Percentiles rank a stretch among this genome's conserved stretches.
phyloP scores from a whole-genome alignment of 2,888 invertebrate genomes.

The Piscicola geometra region DNA sequence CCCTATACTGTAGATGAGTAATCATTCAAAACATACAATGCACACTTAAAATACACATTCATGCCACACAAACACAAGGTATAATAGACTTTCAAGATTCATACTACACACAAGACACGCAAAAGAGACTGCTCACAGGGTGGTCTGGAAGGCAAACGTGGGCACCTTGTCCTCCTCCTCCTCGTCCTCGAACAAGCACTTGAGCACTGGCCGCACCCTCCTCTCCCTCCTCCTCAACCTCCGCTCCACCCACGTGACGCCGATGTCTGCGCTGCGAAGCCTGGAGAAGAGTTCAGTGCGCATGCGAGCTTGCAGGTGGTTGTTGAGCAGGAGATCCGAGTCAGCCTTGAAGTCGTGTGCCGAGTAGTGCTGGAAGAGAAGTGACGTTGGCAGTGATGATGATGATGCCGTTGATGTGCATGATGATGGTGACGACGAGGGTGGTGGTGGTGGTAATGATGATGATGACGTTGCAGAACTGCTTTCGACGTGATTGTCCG shows the following conservation, averaged over 20 bases:
- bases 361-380: constrained; percentile 2
- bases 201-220: constrained; percentile 64
- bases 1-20: no score
- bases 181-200: constrained; percentile 69
- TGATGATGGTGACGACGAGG: no score
- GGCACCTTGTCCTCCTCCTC: constrained; percentile 69
- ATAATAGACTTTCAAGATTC: no score
- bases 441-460: no score
- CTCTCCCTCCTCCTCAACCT: constrained; percentile 11
- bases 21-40: no score
- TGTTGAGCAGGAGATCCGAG: not conserved
- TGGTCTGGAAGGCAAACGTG: not conserved
- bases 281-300: not conserved
- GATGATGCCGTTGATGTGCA: no score
- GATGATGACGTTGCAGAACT: not conserved
- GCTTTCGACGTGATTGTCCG: not conserved
- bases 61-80: no score
- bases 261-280: constrained; percentile 13
- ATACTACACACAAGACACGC: not conserved
- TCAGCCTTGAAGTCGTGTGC: constrained; percentile 3
- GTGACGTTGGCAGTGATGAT: not conserved
- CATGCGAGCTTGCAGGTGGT: not conserved
- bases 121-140: not conserved
- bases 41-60: no score
- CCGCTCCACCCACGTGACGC: constrained; percentile 25